Evolutionary conservation across 2,797 vertebrate genomes (phyloP).

Genomic region (Dermochelys coriacea): DNA sequence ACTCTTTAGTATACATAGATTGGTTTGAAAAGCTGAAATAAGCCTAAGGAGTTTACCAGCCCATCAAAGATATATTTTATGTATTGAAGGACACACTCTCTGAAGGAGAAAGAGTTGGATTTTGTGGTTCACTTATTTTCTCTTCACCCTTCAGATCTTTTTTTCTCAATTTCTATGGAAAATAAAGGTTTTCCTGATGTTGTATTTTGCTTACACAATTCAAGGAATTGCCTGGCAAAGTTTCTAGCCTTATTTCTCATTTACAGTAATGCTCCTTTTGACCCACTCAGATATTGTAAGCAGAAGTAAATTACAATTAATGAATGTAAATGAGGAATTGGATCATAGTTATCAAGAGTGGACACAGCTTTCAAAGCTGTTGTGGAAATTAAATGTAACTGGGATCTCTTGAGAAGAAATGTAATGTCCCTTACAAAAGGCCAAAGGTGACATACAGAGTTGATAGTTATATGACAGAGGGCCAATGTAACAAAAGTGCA

Average conservation of each 20-base stretch:
- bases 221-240: not conserved
- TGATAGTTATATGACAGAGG: not conserved
- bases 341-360: not conserved
- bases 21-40: not conserved
- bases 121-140: not conserved
- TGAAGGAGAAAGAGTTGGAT: not conserved
- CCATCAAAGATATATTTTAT: not conserved
- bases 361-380: not conserved
- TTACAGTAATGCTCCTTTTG: slow-evolving; percentile 55
- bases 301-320: slow-evolving; percentile 26
- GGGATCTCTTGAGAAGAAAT: not conserved
- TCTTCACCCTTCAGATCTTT: not conserved
- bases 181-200: not conserved
- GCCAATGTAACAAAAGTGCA: not conserved
- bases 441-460: not conserved
- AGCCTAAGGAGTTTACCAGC: not conserved
- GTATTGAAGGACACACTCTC: not conserved
- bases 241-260: not conserved
- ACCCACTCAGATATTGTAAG: slow-evolving; percentile 37
- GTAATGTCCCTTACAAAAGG: not conserved
- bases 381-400: not conserved
- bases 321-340: slow-evolving; percentile 24
- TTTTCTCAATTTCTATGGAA: not conserved
- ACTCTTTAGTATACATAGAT: not conserved
- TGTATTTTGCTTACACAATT: not conserved